phyloP scores from a whole-genome alignment of 2,113 vertebrate species.

The Apus apus region DNA sequence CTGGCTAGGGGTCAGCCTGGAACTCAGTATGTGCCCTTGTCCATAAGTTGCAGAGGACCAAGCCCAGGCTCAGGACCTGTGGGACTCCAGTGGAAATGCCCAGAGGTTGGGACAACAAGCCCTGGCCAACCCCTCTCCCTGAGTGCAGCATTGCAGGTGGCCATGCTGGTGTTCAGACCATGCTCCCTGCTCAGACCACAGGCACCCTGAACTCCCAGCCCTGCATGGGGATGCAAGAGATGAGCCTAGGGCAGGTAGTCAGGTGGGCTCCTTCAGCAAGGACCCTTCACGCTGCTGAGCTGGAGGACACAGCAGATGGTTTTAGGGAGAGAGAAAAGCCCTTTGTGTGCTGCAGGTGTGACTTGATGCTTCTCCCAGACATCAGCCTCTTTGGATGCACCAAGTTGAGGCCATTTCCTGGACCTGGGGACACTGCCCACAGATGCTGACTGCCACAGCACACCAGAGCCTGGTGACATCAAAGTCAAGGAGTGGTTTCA shows the following conservation, averaged over 20 bases:
- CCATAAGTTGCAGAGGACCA: background rate
- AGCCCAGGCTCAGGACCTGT: background rate
- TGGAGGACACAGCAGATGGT: background rate
- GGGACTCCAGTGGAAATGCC: background rate
- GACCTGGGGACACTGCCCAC: background rate
- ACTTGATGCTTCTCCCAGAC: background rate
- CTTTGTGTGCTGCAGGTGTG: background rate
- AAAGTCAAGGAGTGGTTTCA: background rate
- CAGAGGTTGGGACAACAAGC: background rate
- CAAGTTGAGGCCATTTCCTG: background rate
- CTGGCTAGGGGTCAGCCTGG: background rate
- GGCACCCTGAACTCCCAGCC: background rate
- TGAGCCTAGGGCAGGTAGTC: background rate
- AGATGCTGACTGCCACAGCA: background rate
- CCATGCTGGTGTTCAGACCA: rapidly evolving
- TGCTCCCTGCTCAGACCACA: rapidly evolving
- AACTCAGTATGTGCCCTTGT: rapidly evolving
- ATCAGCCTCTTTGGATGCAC: background rate
- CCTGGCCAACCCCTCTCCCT: background rate
- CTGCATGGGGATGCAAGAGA: rapidly evolving
- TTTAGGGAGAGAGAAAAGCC: background rate
- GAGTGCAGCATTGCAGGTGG: background rate
- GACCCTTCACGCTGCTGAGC: background rate
- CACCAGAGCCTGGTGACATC: background rate
- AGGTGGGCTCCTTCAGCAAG: background rate